Evolutionary conservation across 2,113 vertebrate genomes (phyloP).

Genomic region (Sminthopsis crassicaudata): DNA sequence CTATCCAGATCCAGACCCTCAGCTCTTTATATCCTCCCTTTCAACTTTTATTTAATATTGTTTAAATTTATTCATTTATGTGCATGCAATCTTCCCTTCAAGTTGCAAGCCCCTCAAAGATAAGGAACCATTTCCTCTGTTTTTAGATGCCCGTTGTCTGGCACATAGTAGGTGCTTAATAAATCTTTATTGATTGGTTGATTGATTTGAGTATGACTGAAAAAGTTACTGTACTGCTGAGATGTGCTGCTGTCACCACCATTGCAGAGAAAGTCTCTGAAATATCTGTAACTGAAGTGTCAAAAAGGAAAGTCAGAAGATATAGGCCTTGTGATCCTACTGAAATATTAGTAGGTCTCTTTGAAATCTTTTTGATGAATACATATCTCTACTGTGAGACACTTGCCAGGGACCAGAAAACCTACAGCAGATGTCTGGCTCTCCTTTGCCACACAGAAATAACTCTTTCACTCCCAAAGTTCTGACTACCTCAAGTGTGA

Average conservation of each 20-base stretch:
- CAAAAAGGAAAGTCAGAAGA: constrained; percentile 30
- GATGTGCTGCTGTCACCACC: constrained; percentile 76
- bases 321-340: background rate
- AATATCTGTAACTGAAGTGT: constrained; percentile 31
- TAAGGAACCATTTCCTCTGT: background rate
- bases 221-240: constrained; percentile 1
- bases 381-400: background rate
- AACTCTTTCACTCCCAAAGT: background rate
- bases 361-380: background rate
- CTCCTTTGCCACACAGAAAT: background rate
- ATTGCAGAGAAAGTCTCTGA: background rate
- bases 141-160: background rate
- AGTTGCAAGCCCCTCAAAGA: constrained; percentile 17
- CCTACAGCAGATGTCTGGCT: background rate
- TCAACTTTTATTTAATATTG: background rate
- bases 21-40: background rate
- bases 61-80: background rate
- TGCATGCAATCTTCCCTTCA: background rate
- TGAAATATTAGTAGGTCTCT: background rate
- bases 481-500: background rate
- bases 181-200: background rate
- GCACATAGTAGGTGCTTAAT: background rate
- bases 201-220: background rate
- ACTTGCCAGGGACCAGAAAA: background rate
- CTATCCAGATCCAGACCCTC: background rate